These are phyloP conservation scores for Crotalus helleri DNA, from an alignment of 2,113 vertebrate genomes.

Conservation along the genomic window DNA sequence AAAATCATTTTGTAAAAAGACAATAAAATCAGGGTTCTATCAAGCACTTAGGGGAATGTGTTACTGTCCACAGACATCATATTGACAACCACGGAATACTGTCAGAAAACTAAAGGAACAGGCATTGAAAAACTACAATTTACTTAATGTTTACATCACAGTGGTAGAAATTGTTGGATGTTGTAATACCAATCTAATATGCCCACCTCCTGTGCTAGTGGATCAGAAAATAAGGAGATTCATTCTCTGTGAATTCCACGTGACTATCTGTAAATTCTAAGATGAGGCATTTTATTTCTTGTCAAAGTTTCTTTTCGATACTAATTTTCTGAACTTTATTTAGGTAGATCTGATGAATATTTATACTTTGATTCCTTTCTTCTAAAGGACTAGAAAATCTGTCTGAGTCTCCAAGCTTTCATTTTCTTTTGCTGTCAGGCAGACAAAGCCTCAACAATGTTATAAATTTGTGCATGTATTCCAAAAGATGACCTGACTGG, in stretches of 20 bases:
- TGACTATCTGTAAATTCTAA: background rate
- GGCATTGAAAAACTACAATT: background rate
- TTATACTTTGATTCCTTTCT: background rate
- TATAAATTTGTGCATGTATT: background rate
- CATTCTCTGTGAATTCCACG: background rate
- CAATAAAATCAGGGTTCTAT: background rate
- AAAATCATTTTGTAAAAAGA: background rate
- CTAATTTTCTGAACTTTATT: background rate
- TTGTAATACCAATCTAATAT: background rate
- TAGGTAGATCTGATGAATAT: background rate
- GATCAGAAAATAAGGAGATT: background rate
- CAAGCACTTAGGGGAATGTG: background rate
- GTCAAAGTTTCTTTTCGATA: conserved; percentile 3
- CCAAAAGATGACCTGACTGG: background rate
- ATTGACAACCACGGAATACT: background rate
- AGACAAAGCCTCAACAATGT: background rate
- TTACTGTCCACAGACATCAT: background rate
- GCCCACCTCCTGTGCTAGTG: background rate
- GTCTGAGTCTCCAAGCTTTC: background rate
- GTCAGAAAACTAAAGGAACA: background rate
- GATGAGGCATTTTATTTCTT: background rate
- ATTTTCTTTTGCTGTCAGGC: background rate
- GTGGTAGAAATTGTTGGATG: background rate
- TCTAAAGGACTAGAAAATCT: background rate
- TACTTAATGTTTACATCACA: background rate